Evolutionary conservation across 2,797 vertebrate genomes (phyloP), one percentile per base, ranked within the genome.

Genomic region (Spheniscus humboldti): DNA sequence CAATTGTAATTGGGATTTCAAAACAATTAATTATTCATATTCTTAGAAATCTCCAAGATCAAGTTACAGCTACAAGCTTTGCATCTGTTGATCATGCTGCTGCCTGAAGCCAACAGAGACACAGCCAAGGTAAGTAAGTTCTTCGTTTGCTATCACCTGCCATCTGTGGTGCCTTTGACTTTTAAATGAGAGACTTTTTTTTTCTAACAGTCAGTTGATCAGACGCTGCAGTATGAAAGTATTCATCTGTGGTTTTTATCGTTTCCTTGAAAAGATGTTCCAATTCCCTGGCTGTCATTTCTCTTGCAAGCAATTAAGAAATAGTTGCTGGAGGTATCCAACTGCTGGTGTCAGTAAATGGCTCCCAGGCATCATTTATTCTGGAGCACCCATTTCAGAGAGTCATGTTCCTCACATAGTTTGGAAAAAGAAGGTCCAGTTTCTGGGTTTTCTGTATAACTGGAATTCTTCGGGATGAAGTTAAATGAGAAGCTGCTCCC

Each of bases 61-160:
- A 98, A 98, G 97, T 98, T 99, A 80, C 99, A 99, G 91, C 97
- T 99, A 67, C 99, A 99, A 97, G 99, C 99, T 92, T 98, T 99
- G 86, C 99, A 99, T 97, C 98, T 99, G 76, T 98, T 99, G 97
- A 96, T 98, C 48, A 97, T 99, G 98, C 96, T 99, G 71, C 98
- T 99, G 81, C 99, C 99, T 60, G 99, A 99, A 86, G 98, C 98
- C 71, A 98, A 99, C 98, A 98, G 99, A 97, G 98, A 99, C 95
- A 98, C 98, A 24, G 98, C 99, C 68, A 99, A 98, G 98, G 99
- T 99, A 98, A 94, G 99, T 99, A 98, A 94, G 96, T 94, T 63
- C 30, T 69, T 53, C 33, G 2, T 43, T 43, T 89, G 52, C 31
- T 62, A 17, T 28, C 10, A 52, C 66, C 82, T 82, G 35, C 66